Percentiles rank a stretch among this genome's conserved stretches.
phyloP scores from a whole-genome alignment of 2,888 invertebrate species.

The Unio delphinus region DNA sequence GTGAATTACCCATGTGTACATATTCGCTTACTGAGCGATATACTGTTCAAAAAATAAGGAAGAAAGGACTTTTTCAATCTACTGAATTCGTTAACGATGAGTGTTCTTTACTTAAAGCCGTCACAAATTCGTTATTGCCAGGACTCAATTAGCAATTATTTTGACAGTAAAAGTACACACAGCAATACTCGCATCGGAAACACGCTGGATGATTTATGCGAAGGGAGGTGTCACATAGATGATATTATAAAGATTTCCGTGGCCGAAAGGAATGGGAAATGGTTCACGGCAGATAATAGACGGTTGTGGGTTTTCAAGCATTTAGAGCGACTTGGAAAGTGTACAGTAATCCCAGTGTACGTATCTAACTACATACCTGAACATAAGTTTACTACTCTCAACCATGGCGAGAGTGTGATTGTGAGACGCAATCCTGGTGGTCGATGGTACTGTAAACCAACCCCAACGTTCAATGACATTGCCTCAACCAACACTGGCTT shows the following conservation, averaged over 20 bases:
- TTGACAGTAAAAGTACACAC: background rate
- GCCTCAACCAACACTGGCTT: no score
- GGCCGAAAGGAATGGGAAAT: background rate
- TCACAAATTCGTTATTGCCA: background rate
- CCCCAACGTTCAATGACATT: background rate
- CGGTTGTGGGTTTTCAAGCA: conserved; percentile 3
- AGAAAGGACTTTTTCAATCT: no score
- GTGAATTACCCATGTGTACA: no score
- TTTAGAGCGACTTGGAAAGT: conserved; percentile 2
- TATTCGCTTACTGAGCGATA: no score
- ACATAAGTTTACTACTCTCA: background rate
- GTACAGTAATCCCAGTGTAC: background rate
- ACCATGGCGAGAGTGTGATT: background rate
- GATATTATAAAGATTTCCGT: conserved; percentile 1
- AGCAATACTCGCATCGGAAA: background rate
- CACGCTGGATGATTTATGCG: conserved; percentile 3
- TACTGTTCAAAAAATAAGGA: no score
- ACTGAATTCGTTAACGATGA: no score
- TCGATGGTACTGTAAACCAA: background rate
- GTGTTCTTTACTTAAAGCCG: background rate
- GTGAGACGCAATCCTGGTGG: conserved; percentile 3
- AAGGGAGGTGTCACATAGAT: background rate
- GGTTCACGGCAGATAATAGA: conserved; percentile 7
- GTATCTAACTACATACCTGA: no score
- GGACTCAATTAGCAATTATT: conserved; percentile 2